Evolutionary conservation across 2,888 invertebrate species (phyloP), one percentile per base, ranked within the genome.

Genomic region (Caenorhabditis sp.): DNA sequence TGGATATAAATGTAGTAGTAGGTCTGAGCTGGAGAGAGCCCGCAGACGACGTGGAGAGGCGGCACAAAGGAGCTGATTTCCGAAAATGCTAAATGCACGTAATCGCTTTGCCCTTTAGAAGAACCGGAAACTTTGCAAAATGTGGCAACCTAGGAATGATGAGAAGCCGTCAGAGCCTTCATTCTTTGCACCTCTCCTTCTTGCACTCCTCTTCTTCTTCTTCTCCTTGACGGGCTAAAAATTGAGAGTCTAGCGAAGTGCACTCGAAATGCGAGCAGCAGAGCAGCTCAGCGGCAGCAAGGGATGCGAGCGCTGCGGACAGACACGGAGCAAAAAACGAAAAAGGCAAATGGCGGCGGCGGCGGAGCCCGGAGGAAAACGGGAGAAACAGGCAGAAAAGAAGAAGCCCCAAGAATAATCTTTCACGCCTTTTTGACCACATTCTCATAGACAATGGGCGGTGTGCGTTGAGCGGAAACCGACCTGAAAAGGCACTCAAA

Each of bases 401-500:
- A 53, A 53, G 53, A 39, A 53, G 50, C 50, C 50, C 50, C 32
- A 15, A 50, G 50, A 50, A 66, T 66, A 66, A 56, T 66, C 50
- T 68, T 68, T 68, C 68, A 68, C 68, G 68, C 68, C 58, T 68
- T 68, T 56, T 68, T 58, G 68, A 58, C 58, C 39, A 58, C 50
- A 68, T 58, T 65, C 65, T 56, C 48, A 65, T 46, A 65, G 65
- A 65, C 65, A 55, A 65, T 52, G 35, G 50, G 43, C 43, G 20
- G 13, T 30, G 35, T 37, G 32, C 50, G 27, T 48, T 20, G 39
- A 62, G 63, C 63, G 63, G 52, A 65, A 65, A 55, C 50, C 39
- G 39, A 32, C 50, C 50, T 52, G 22, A 32, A 62, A 52, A 62
- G 52, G 41, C 65, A 66, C 55, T 55, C 65, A 52, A 30, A 37